Evolutionary conservation across 2,797 vertebrate genomes (phyloP).

Genomic region (Alca torda): DNA sequence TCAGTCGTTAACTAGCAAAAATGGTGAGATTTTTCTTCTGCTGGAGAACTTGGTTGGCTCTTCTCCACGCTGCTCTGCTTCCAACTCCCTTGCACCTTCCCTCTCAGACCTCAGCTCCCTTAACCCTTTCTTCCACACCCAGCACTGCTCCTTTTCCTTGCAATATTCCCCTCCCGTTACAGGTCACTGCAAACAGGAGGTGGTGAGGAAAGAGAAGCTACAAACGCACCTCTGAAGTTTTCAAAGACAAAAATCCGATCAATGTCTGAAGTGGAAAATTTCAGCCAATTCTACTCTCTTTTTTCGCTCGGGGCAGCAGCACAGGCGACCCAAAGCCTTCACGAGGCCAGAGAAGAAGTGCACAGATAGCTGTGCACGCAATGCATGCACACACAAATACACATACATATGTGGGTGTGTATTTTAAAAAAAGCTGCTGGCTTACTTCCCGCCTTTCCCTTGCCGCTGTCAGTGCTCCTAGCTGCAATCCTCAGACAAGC

Average conservation of each 20-base stretch:
- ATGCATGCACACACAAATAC: too few species aligned
- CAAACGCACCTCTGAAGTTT: not conserved
- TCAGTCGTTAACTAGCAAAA: not conserved
- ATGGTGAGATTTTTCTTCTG: not conserved
- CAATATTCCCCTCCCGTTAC: fast-evolving
- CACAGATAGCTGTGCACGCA: not conserved
- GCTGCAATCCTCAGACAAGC: not conserved
- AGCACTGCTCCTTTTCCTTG: not conserved
- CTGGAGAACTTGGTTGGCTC: not conserved
- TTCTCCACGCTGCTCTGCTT: not conserved
- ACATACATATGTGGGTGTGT: fast-evolving
- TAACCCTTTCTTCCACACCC: not conserved
- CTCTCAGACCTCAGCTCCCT: not conserved
- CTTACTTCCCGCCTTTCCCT: not conserved
- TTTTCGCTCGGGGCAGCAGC: not conserved
- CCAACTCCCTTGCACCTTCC: not conserved
- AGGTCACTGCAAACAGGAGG: not conserved
- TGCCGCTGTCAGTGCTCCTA: not conserved
- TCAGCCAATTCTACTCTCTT: not conserved
- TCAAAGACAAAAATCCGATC: not conserved
- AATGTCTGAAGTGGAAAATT: not conserved
- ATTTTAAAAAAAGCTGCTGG: not conserved
- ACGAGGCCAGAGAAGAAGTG: not conserved
- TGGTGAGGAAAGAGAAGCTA: not conserved
- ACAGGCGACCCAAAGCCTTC: not conserved